Percentiles rank a stretch among this genome's conserved stretches.
Evolutionary conservation across 1,140 invertebrate genomes (phyloP).

Genomic region (Scaptomyza graminum): DNA sequence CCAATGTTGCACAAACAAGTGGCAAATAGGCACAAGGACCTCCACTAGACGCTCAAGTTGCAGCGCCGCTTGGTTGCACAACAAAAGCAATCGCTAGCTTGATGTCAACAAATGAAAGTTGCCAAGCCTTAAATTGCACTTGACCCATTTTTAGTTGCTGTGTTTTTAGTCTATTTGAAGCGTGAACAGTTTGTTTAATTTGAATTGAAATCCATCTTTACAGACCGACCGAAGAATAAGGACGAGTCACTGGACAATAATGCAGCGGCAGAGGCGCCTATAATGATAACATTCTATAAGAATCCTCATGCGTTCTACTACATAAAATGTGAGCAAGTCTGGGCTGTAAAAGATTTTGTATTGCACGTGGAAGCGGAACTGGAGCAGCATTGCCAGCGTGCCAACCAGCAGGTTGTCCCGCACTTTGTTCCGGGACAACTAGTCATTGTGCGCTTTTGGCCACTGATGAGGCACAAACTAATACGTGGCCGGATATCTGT

Average conservation of each 20-base stretch:
- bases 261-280: conserved; percentile 1
- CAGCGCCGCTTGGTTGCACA: conserved; percentile 19
- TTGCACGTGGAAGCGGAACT: conserved; percentile 26
- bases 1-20: conserved; percentile 73
- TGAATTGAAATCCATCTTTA: background rate
- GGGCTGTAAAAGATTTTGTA: background rate
- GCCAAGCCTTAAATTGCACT: background rate
- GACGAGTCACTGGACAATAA: background rate
- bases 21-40: conserved; percentile 71
- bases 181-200: too few species aligned
- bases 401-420: background rate
- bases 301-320: conserved; percentile 55
- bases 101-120: conserved; percentile 12
- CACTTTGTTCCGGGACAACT: background rate
- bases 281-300: conserved; percentile 45
- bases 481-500: conserved; percentile 40
- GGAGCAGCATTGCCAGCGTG: background rate
- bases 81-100: conserved; percentile 19
- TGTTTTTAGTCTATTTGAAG: background rate
- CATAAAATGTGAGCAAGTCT: conserved; percentile 20
- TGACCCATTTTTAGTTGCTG: background rate
- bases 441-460: conserved; percentile 45
- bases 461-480: conserved; percentile 3
- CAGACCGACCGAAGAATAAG: conserved; percentile 2
- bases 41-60: conserved; percentile 32